Base-by-base conservation (phyloP, 2,797 vertebrate genomes). In the Rhynchonycteris naso region DNA sequence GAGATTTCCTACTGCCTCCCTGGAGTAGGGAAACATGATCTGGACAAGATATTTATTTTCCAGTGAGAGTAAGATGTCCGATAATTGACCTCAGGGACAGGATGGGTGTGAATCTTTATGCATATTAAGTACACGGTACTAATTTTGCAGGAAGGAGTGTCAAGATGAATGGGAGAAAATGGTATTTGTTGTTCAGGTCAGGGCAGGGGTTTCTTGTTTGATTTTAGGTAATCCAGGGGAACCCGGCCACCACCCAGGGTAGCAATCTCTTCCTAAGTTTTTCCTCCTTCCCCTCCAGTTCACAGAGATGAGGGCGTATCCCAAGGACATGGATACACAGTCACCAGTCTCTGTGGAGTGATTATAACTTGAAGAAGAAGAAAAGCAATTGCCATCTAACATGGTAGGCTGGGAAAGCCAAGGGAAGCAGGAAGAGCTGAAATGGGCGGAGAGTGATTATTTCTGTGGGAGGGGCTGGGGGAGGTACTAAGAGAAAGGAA, bases 201-300 rank as follows among this genome's bases (percentile, higher is more conserved):
- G n/a, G 74, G 69, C 13, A 65, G 83, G 30, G 0, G 6, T 56
- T 92, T 86, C 88, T 78, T 9, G 38, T 58, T 88, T 81, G n/a
- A 54, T 82, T 93, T 96, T 63, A 74, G 66, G 65, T 50, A 71
- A 76, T 58, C 28, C 19, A 59, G 88, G 78, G 38, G 38, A 95
- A 47, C 18, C 47, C 74, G 35, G 47, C 14, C 56, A 26, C 47
- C 59, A 26, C 22, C 26, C 68, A 50, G 3, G 26, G 10, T 50
- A 7, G 16, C 50, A 68, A 7, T 61, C 26, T 76, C 38, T 83
- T 28, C 10, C n/a, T n/a, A 66, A n/a, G 5, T 11, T 85, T 79
- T 50, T 47, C 63, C 6, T 50, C 26, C 47, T 1, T 8, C 0
- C 1, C 33, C 21, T 59, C n/a, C 38, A 10, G 38, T 43, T 82